Base-by-base conservation (phyloP, 2,797 vertebrate species). In the Argya squamiceps region DNA sequence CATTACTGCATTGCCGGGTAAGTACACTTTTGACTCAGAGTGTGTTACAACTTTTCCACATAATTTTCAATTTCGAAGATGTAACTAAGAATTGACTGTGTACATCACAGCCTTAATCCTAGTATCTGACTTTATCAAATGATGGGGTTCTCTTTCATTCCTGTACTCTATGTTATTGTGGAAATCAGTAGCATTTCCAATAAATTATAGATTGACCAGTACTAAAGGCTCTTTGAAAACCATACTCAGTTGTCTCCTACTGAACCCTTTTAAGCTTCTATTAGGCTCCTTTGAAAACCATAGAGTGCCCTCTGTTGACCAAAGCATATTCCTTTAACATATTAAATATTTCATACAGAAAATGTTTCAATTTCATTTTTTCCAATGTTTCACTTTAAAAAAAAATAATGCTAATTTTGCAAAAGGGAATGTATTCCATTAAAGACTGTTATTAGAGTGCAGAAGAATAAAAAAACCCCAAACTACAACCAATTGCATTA, bases 301-400 rank as follows among this genome's bases (percentile, higher is more conserved):
- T 34, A 97, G 98, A 98, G 97, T 97, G 98, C 98, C 98, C 98
- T 98, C 98, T 98, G 95, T 98, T 97, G 98, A 96, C 88, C 44
- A 77, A 95, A 97, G 91, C 3, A 14, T 79, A 80, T 46, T 36
- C 8, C 9, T 71, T 90, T 65, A 63, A 74, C 17, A 20, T 9
- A 46, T 19, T 83, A 70, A 93, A 79, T 52, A 53, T 77, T 71
- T 53, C 10, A 4, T 29, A 34, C n/a, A 56, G 15, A 74, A 91
- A 89, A 79, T 62, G 29, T 18, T 89, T 75, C 59, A 56, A 23
- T 89, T 90, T 68, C 29, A 36, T 82, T 23, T 90, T 83, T 84
- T 86, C 11, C 21, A 49, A 29, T 53, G 8, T 27, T 79, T 82
- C 69, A 59, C 44, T 56, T 60, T 41, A 15, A 56, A 56, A 50